phyloP scores from a whole-genome alignment of 1,140 invertebrate species.

The Macrostomum lignano region DNA sequence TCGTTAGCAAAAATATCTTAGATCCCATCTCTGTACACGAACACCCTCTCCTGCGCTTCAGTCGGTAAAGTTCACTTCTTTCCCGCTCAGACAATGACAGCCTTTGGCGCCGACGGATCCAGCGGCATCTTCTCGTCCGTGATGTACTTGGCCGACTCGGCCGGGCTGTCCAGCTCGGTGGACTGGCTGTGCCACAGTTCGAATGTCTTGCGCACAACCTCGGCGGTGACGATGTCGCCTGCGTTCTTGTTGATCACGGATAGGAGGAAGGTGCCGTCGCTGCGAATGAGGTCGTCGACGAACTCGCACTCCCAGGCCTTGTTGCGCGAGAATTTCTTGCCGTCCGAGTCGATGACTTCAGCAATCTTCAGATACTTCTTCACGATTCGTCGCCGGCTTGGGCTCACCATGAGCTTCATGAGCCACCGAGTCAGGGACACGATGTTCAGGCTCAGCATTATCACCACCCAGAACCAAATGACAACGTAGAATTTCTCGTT shows the following conservation, averaged over 20 bases:
- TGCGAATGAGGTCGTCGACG: slow-evolving; percentile 30
- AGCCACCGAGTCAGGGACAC: slow-evolving; percentile 23
- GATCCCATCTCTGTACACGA: no score
- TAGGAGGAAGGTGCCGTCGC: slow-evolving; percentile 30
- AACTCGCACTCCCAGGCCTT: no score
- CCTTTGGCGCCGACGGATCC: no score
- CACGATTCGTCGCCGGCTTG: slow-evolving; percentile 8
- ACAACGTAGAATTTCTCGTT: slow-evolving; percentile 33
- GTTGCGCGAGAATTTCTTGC: no score
- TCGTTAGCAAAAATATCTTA: no score
- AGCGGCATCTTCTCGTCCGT: no score
- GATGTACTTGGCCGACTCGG: slow-evolving; percentile 7
- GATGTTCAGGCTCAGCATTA: slow-evolving; percentile 27
- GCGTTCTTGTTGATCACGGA: slow-evolving; percentile 30
- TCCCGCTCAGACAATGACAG: no score
- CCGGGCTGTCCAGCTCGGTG: no score
- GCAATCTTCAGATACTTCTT: slow-evolving; percentile 10
- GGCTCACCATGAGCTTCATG: slow-evolving; percentile 13
- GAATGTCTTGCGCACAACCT: slow-evolving; percentile 29
- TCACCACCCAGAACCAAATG: slow-evolving; percentile 33
- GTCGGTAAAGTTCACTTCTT: no score
- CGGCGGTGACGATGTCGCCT: slow-evolving; percentile 30
- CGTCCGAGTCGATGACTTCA: no score
- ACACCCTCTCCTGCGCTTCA: no score
- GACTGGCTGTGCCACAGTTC: no score